Percentiles rank a stretch among this genome's conserved stretches.
Evolutionary conservation across 2,888 invertebrate species (phyloP).

Genomic region (Lysandra bellargus): DNA sequence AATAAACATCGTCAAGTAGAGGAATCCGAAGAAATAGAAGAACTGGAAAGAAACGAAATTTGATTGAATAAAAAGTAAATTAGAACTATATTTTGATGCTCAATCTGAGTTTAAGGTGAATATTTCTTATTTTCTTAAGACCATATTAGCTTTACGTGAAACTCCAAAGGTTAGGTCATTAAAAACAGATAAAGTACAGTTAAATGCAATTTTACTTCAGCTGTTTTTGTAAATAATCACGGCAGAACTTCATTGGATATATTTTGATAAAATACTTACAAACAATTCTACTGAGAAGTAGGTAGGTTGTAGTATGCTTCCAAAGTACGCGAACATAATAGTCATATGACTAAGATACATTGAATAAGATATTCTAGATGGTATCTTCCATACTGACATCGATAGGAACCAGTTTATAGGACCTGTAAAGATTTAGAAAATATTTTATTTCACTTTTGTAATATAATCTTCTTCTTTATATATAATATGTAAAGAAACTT

Average conservation of each 20-base stretch:
- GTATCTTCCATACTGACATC: constrained; percentile 61
- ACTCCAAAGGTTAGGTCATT: too few relatives aligned
- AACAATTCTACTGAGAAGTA: constrained; percentile 45
- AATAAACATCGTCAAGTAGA: constrained; percentile 40
- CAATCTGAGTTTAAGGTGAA: too few relatives aligned
- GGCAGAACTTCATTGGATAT: background rate
- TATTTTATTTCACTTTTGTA: too few relatives aligned
- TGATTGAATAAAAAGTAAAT: background rate
- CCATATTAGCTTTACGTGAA: too few relatives aligned
- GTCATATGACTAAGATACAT: constrained; percentile 71
- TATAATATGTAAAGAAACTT: too few relatives aligned
- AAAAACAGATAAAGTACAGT: too few relatives aligned
- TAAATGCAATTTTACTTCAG: too few relatives aligned
- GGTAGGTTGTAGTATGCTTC: constrained; percentile 43
- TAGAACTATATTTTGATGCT: too few relatives aligned
- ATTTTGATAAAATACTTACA: constrained; percentile 38
- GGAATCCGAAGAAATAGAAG: constrained; percentile 44
- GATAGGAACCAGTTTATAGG: constrained; percentile 71
- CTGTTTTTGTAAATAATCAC: too few relatives aligned
- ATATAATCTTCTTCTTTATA: too few relatives aligned
- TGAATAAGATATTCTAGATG: constrained; percentile 69
- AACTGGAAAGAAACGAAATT: constrained; percentile 40
- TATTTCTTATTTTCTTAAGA: too few relatives aligned
- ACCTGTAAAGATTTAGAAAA: constrained; percentile 48
- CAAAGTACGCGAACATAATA: constrained; percentile 48